phyloP scores from a whole-genome alignment of 2,888 invertebrate species.

The Drosophila setosimentum region DNA sequence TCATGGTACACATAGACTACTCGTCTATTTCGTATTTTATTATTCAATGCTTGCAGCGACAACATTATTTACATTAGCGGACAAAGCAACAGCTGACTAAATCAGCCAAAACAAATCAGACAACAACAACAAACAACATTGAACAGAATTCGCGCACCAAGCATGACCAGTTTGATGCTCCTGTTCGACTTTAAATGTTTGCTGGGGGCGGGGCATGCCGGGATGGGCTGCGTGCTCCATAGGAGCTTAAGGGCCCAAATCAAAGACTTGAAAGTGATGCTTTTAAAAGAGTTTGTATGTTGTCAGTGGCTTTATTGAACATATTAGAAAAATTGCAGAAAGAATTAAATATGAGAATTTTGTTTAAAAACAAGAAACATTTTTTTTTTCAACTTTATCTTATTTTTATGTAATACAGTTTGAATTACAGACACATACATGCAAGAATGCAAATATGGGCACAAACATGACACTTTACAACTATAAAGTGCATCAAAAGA shows the following conservation, averaged over 20 bases:
- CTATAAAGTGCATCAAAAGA: background rate
- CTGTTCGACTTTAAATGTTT: background rate
- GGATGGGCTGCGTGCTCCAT: background rate
- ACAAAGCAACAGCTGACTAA: conserved; percentile 1
- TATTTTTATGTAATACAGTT: background rate
- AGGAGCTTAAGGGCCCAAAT: background rate
- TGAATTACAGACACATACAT: too few relatives aligned
- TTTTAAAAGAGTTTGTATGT: background rate
- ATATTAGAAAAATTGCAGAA: background rate
- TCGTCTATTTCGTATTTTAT: conserved; percentile 7
- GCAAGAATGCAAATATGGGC: background rate
- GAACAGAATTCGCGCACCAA: background rate
- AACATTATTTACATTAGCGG: conserved; percentile 15
- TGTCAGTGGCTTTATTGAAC: background rate
- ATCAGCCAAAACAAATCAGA: background rate
- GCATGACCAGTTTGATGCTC: conserved; percentile 8
- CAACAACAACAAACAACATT: background rate
- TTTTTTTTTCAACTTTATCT: background rate
- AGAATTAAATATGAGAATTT: background rate
- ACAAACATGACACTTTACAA: background rate
- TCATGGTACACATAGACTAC: background rate
- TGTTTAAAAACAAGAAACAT: background rate
- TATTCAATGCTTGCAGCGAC: conserved; percentile 28
- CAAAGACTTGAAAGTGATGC: background rate
- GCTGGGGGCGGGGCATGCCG: background rate